Conservation (phyloP, 35 echinoderm and acorn worm species). For the Acanthaster planci region DNA sequence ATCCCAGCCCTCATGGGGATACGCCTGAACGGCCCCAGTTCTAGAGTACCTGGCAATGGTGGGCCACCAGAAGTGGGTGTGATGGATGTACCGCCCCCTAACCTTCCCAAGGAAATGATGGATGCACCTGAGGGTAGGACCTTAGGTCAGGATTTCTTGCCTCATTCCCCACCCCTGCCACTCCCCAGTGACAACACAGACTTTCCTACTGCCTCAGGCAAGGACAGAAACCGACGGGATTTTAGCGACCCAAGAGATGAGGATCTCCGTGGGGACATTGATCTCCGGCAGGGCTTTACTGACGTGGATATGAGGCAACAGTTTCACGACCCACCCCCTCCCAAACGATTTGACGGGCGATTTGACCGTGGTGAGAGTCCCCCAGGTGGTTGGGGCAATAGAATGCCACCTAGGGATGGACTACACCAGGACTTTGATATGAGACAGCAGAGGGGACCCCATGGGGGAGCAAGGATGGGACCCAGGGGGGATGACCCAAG, state of each 20-base stretch:
- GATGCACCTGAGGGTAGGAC: neutral
- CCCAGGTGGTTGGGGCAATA: neutral
- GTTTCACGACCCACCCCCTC: constrained; percentile 7
- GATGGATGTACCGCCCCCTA: neutral
- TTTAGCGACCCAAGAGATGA: neutral
- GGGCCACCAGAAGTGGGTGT: neutral
- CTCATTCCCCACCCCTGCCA: neutral
- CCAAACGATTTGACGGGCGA: constrained; percentile 8
- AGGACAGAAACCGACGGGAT: neutral
- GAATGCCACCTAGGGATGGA: constrained; percentile 20
- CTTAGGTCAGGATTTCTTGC: neutral
- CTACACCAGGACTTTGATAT: constrained; percentile 13
- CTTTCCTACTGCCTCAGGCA: neutral
- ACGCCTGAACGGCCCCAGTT: neutral
- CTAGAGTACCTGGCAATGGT: neutral
- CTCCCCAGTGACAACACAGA: neutral
- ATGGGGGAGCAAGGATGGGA: neutral
- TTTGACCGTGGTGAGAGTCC: neutral
- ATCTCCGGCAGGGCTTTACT: constrained; percentile 35
- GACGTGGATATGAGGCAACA: constrained; percentile 46
- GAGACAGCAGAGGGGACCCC: neutral
- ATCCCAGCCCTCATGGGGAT: constrained; percentile 12
- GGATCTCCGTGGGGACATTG: constrained; percentile 24
- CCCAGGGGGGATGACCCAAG: neutral
- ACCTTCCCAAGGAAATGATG: neutral